Evolutionary conservation across 2,113 vertebrate species (phyloP).

Genomic region (Myanophis thanlyinensis): DNA sequence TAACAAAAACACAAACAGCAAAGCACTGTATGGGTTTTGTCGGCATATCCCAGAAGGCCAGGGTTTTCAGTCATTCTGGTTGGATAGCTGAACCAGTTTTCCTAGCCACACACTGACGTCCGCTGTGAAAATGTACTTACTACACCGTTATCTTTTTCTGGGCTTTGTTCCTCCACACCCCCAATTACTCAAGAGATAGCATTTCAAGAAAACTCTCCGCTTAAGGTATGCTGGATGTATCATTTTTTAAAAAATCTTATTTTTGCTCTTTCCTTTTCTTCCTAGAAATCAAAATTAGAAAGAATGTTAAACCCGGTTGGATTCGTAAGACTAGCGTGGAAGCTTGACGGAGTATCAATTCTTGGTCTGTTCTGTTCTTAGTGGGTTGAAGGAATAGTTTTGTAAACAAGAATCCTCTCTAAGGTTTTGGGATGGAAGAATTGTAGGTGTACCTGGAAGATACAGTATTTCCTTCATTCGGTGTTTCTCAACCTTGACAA

Average conservation of each 20-base stretch:
- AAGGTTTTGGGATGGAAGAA: not conserved
- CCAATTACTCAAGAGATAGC: not conserved
- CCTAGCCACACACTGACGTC: constrained; percentile 11
- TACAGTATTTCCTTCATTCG: too few species aligned
- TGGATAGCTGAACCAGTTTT: constrained; percentile 32
- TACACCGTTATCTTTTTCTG: constrained; percentile 30
- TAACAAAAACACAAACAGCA: constrained; percentile 47
- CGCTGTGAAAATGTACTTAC: not conserved
- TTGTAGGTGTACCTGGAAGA: too few species aligned
- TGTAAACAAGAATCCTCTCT: not conserved
- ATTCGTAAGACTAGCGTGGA: not conserved
- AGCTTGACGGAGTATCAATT: not conserved
- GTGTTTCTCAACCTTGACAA: too few species aligned
- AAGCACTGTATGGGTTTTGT: constrained; percentile 1
- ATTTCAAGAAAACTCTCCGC: not conserved
- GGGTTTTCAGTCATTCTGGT: constrained; percentile 36
- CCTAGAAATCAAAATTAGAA: not conserved
- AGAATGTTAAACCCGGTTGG: not conserved
- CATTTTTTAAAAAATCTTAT: too few species aligned
- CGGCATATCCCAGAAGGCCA: constrained; percentile 41
- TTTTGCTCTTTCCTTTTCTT: too few species aligned
- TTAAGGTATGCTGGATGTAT: too few species aligned
- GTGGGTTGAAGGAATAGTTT: not conserved
- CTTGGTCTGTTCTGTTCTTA: not conserved
- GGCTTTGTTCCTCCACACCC: not conserved